Percentiles rank a stretch among this genome's conserved stretches.
Conservation (phyloP, 2,888 invertebrate species). For the Polydrusus pterygomalis region DNA sequence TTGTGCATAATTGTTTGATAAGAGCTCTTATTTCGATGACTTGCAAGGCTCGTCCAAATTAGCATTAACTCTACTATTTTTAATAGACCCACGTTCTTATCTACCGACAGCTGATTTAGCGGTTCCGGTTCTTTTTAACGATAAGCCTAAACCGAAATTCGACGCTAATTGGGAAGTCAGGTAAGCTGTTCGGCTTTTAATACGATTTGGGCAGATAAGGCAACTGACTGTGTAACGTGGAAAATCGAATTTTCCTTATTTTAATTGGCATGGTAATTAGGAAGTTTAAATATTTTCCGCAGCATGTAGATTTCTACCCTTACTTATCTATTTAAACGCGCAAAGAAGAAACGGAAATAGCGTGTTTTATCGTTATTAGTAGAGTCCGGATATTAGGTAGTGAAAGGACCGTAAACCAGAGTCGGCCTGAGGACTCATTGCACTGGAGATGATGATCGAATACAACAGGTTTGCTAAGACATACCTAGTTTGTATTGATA, state of each 20-base stretch:
- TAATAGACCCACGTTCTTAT: constrained; percentile 15
- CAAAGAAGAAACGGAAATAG: too few relatives aligned
- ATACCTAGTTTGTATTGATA: too few relatives aligned
- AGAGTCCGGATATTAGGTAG: too few relatives aligned
- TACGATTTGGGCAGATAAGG: constrained; percentile 12
- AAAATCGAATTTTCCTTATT: constrained; percentile 19
- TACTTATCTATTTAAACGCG: too few relatives aligned
- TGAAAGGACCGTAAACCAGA: too few relatives aligned
- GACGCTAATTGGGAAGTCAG: constrained; percentile 23
- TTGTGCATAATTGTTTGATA: too few relatives aligned
- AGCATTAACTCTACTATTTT: not conserved
- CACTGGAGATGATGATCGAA: too few relatives aligned
- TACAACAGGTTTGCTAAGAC: too few relatives aligned
- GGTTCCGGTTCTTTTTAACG: constrained; percentile 1
- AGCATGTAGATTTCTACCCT: not conserved
- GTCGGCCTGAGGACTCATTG: too few relatives aligned
- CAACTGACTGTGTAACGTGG: not conserved
- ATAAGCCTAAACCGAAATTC: constrained; percentile 16
- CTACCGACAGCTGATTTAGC: constrained; percentile 22
- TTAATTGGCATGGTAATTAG: constrained; percentile 3
- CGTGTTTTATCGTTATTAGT: too few relatives aligned
- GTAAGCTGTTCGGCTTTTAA: constrained; percentile 17
- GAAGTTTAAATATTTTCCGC: not conserved
- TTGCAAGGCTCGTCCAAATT: too few relatives aligned
- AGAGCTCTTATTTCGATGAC: too few relatives aligned